Conservation (phyloP, 92 coral and sea anemone species). For the Parazoanthus atlanticus region DNA sequence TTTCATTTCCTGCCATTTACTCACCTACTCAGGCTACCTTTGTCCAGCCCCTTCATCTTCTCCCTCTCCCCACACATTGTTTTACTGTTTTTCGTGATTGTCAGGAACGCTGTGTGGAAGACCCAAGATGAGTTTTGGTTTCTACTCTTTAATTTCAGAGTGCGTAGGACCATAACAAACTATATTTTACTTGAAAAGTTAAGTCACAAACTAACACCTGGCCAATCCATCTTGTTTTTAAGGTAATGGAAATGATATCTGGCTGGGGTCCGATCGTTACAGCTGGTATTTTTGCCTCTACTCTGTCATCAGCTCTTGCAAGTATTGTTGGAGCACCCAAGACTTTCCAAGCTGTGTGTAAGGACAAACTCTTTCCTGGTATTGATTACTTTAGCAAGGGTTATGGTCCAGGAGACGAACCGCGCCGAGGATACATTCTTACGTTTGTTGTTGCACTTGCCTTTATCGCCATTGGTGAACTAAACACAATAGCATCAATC, state of each 20-base stretch:
- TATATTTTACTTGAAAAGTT: background rate
- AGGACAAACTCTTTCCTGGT: constrained; percentile 86
- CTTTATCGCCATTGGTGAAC: constrained; percentile 87
- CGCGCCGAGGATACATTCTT: constrained; percentile 90
- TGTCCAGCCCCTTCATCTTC: background rate
- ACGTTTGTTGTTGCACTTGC: constrained; percentile 83
- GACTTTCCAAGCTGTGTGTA: constrained; percentile 95
- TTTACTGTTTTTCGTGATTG: no score
- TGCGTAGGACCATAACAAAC: background rate
- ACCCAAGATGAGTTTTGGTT: no score
- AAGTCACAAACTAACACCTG: background rate
- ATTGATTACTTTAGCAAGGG: constrained; percentile 79
- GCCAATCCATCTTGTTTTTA: background rate
- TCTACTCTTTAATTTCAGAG: no score
- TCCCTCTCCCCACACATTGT: no score
- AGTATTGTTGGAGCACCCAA: constrained; percentile 99
- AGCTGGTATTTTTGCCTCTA: constrained; percentile 95
- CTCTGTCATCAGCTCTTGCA: constrained; percentile 99
- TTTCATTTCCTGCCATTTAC: background rate
- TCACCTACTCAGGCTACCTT: background rate
- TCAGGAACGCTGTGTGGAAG: no score
- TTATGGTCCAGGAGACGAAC: constrained; percentile 88
- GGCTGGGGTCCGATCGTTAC: constrained; percentile 98
- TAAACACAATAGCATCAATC: constrained; percentile 91
- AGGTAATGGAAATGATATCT: constrained; percentile 90